These are phyloP conservation scores for Myotis findleyi DNA, from an alignment of 2,797 vertebrate species.

Conservation along the genomic window DNA sequence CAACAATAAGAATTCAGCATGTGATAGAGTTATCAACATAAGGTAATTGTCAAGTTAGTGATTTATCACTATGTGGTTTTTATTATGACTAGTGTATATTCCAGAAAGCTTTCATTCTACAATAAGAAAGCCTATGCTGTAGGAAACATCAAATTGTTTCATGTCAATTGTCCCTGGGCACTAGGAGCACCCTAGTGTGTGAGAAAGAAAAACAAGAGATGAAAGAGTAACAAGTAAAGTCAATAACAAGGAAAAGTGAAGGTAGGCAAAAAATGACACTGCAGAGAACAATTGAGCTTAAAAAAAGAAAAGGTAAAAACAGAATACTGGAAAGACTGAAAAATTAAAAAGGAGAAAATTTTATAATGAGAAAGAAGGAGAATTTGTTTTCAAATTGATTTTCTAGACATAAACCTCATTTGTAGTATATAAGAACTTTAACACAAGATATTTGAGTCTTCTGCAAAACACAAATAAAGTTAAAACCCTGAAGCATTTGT, in stretches of 20 bases:
- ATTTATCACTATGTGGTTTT: conserved; percentile 31
- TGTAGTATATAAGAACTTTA: neutral
- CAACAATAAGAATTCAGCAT: conserved; percentile 17
- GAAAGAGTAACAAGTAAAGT: conserved; percentile 3
- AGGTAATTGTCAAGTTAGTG: conserved; percentile 19
- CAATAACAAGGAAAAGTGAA: conserved; percentile 14
- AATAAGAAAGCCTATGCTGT: conserved; percentile 9
- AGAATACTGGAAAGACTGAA: neutral
- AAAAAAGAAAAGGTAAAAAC: neutral
- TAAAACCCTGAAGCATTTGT: neutral
- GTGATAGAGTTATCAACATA: neutral
- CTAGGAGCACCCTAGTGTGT: neutral
- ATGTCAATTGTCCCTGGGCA: neutral
- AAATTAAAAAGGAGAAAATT: neutral
- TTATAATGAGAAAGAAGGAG: neutral
- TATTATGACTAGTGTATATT: conserved; percentile 26
- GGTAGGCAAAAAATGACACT: conserved; percentile 16
- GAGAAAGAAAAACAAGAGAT: neutral
- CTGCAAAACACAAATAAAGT: conserved; percentile 58
- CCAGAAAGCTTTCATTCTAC: conserved; percentile 15
- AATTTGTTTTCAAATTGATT: conserved; percentile 14
- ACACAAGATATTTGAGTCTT: conserved; percentile 37
- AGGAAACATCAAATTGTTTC: conserved; percentile 52
- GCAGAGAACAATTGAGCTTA: neutral
- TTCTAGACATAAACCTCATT: conserved; percentile 34